These are phyloP conservation scores for Rapana venosa DNA, from an alignment of 2,888 invertebrate species.

Conservation along the genomic window DNA sequence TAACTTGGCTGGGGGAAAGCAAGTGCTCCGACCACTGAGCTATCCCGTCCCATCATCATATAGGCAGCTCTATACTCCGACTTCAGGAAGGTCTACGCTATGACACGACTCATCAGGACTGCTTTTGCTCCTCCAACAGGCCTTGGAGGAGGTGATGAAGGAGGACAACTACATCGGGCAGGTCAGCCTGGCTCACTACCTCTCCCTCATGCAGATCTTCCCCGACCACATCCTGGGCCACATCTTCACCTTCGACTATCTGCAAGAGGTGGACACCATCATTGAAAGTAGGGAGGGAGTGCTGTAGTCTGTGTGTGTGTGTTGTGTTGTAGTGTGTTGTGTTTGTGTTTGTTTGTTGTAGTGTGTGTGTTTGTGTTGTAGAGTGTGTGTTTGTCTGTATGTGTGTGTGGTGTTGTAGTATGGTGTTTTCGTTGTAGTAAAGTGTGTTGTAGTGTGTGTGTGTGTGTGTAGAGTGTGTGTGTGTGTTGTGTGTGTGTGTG, in stretches of 20 bases:
- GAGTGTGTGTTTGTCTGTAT: neutral
- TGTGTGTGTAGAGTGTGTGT: neutral
- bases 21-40: no score
- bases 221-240: slow-evolving; percentile 51
- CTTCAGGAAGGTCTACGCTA: no score
- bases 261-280: slow-evolving; percentile 53
- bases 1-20: no score
- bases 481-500: neutral
- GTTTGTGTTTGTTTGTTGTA: no score
- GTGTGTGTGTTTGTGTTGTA: neutral
- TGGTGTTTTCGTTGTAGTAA: no score
- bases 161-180: slow-evolving; percentile 42
- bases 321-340: neutral
- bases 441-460: neutral
- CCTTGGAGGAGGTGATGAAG: slow-evolving; percentile 21
- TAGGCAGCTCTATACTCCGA: no score
- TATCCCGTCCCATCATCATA: no score
- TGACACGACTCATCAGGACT: no score
- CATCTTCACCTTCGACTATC: slow-evolving; percentile 57
- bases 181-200: slow-evolving; percentile 45
- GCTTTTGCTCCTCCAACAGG: neutral
- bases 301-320: no score
- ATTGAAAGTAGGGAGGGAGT: slow-evolving; percentile 50
- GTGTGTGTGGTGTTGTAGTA: neutral
- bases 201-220: slow-evolving; percentile 54